Evolutionary conservation across 2,797 vertebrate genomes (phyloP).

Genomic region (Naso thynnoides): DNA sequence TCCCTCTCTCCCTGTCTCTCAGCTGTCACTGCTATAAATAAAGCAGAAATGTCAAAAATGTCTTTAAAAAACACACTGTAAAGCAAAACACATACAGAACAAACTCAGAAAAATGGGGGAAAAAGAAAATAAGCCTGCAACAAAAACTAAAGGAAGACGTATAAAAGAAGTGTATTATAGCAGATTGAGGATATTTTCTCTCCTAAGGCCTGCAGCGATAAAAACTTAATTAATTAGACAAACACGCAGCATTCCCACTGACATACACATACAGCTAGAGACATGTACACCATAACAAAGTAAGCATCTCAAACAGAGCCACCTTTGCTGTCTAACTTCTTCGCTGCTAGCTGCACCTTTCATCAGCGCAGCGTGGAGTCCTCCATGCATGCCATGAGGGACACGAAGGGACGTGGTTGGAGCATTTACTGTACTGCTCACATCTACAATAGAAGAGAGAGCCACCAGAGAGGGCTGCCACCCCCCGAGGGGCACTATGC

Average conservation of each 20-base stretch:
- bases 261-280: neutral
- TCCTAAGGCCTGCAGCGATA: conserved; percentile 13
- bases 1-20: too few species aligned
- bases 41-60: too few species aligned
- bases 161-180: neutral
- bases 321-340: conserved; percentile 11
- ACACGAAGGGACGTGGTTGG: conserved; percentile 33
- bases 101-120: neutral
- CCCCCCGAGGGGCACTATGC: conserved; percentile 74
- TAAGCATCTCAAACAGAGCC: conserved; percentile 12
- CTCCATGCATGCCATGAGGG: conserved; percentile 18
- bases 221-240: conserved; percentile 42
- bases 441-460: conserved; percentile 50
- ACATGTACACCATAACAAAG: neutral
- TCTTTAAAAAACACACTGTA: neutral
- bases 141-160: too few species aligned
- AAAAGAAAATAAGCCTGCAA: neutral
- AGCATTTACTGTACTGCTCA: conserved; percentile 50
- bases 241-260: neutral
- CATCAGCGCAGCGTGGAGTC: neutral
- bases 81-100: neutral
- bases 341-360: neutral
- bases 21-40: too few species aligned
- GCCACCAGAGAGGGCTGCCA: conserved; percentile 56
- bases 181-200: conserved; percentile 17